Evolutionary conservation across 2,797 vertebrate genomes (phyloP), one percentile per base, ranked within the genome.

Genomic region (Mallotus villosus): DNA sequence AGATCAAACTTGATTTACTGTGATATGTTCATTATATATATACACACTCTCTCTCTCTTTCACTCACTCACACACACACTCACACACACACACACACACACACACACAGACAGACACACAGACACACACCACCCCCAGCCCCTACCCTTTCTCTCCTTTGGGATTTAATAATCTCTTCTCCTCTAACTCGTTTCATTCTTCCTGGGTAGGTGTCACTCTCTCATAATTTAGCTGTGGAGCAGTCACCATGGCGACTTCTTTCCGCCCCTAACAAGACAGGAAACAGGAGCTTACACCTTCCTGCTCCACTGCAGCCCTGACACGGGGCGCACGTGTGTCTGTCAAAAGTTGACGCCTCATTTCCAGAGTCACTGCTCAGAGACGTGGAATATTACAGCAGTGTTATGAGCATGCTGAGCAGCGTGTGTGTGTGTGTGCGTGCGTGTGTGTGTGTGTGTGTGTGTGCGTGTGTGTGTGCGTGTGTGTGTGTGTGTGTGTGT

Each of bases 1-100:
- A 88, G 87, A 91, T 91, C 87, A 88, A 84, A 88, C 84, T 84
- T 85, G 87, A 91, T 91, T 25, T 22, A 72, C 22, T 41, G 55
- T 46, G 55, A 41, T 46, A 41, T 22, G 25, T 68, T 22, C 16
- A 49, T 19, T 32, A 25, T 32, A 19, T 21, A 19, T 21, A 16
- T 55, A 2, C 17, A 49, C 62, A 67, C 62, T 72, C 37, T 27
- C 49, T 68, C 51, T 58, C 69, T 74, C 37, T 60, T 55, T 4
- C 27, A 3, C 27, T 27, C 27, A 3, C 27, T 27, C 27, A 3
- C 27, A 3, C 27, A 0, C 27, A 3, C 14, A 9, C 8, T 5
- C 41, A 46, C 3, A 27, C 12, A 61, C 22, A 25, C 24, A 29
- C 24, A 25, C 22, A 24, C 12, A 29, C 59, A 29, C 25, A 29